Base-by-base conservation (phyloP, 2,113 vertebrate species). In the Gallinago jamesoni region DNA sequence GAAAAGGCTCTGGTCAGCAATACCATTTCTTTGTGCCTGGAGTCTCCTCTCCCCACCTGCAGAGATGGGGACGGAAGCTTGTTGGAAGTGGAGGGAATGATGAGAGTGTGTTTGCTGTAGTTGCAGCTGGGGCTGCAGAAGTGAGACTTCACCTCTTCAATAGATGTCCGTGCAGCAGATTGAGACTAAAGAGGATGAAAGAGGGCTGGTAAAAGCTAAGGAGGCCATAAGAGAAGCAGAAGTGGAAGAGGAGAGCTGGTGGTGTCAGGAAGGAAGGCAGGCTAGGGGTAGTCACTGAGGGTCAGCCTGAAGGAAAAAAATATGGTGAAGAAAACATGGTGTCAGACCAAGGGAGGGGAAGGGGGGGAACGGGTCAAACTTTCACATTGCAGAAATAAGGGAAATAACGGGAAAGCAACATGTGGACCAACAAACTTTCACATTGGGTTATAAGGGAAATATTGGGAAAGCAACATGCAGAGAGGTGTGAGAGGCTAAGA, bases 281-380 rank as follows among this genome's bases (percentile, higher is more conserved):
- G 9, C 22, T 62, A 8, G 1, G 0, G 0, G 0, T 1, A 67
- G 7, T 56, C 21, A 25, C 25, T 47, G 41, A 7, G 4, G 10
- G 14, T 43, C 27, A n/a, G 9, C 7, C 7, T 52, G 25, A 87
- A 69, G 39, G 8, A 56, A 72, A 52, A 10, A 47, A 55, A 3
- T 11, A 6, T 0, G 0, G 4, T 70, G 48, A 64, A 85, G 47
- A 52, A 70, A 75, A 77, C 3, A 15, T 6, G 3, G 8, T 31
- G 33, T 55, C 55, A 67, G 31, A 64, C 7, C 8, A 43, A 69
- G 24, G 9, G 6, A 52, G 12, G 15, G 14, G 30, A 74, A 45
- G 21, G 1, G 1, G 4, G 1, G 7, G 7, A 84, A 75, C 23
- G 5, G 41, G 2, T 22, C 23, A 83, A 64, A 37, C 3, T 8